Evolutionary conservation across 2,888 invertebrate genomes (phyloP).

Genomic region (Cyaniris semiargus): DNA sequence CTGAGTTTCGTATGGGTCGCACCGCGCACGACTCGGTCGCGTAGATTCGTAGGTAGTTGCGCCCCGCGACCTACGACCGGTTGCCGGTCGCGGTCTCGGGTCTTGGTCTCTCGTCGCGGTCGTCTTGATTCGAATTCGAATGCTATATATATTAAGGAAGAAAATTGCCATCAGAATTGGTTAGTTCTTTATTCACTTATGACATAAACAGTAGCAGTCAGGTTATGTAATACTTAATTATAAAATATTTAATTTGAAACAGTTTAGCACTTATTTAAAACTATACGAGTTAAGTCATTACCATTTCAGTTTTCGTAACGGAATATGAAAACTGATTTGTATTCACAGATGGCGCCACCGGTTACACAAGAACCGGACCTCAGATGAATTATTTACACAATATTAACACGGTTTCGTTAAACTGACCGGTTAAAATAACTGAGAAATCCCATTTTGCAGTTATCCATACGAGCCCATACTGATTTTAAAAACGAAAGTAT

Average conservation of each 20-base stretch:
- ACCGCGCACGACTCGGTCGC: too few relatives aligned
- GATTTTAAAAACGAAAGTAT: background rate
- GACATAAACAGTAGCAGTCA: background rate
- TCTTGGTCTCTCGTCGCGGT: too few relatives aligned
- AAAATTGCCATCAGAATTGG: too few relatives aligned
- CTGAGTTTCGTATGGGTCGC: too few relatives aligned
- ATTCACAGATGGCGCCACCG: slow-evolving; percentile 13
- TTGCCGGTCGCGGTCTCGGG: too few relatives aligned
- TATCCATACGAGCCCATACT: background rate
- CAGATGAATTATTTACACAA: slow-evolving; percentile 4
- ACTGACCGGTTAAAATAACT: background rate
- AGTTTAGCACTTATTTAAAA: background rate
- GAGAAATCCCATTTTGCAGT: background rate
- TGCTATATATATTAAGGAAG: too few relatives aligned
- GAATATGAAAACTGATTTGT: slow-evolving; percentile 13
- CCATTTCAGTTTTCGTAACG: background rate
- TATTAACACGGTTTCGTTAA: slow-evolving; percentile 12
- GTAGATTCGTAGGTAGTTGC: too few relatives aligned
- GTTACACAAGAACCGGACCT: background rate
- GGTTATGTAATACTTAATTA: background rate
- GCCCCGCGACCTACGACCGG: too few relatives aligned
- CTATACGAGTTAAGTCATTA: background rate
- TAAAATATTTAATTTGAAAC: background rate
- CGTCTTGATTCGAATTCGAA: too few relatives aligned
- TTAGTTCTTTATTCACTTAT: too few relatives aligned